A percentile compares a stretch with the other conserved stretches of the same genome.
These are phyloP conservation scores for Periophthalmus modestus DNA, from an alignment of 2,113 vertebrate species.

Conservation along the genomic window DNA sequence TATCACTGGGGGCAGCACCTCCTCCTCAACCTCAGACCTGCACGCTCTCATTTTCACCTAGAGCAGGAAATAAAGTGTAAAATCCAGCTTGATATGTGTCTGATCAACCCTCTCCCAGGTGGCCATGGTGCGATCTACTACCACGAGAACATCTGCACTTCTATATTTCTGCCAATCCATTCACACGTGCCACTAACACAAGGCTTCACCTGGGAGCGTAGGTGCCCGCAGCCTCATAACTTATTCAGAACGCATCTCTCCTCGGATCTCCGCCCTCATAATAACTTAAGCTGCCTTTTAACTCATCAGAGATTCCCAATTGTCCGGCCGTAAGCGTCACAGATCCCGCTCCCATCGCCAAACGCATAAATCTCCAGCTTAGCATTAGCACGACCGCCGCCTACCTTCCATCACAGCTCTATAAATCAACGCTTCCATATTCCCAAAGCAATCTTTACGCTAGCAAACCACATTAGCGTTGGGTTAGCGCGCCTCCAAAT, in stretches of 20 bases:
- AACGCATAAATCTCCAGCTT: conserved; percentile 17
- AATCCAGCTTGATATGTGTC: background rate
- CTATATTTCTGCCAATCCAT: background rate
- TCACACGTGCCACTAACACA: background rate
- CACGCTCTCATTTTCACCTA: too few relatives aligned
- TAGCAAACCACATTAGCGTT: background rate
- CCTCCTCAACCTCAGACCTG: conserved; percentile 1
- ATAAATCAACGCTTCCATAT: conserved; percentile 10
- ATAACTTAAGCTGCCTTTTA: conserved; percentile 23
- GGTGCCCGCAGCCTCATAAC: conserved; percentile 41
- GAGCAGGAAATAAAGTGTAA: background rate
- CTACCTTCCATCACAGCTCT: conserved; percentile 16
- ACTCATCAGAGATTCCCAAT: conserved; percentile 27
- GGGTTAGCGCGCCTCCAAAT: background rate
- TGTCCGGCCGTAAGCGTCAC: background rate
- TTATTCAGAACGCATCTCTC: conserved; percentile 42
- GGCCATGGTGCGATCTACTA: background rate
- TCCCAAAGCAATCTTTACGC: conserved; percentile 9
- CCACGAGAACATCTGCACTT: background rate
- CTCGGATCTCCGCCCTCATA: background rate
- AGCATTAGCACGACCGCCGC: background rate
- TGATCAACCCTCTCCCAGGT: background rate
- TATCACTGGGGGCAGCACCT: conserved; percentile 62
- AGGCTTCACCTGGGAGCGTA: conserved; percentile 36
- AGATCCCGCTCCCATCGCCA: background rate